These are phyloP conservation scores for Ennomos quercinarius DNA, from an alignment of 2,888 invertebrate species.

Conservation along the genomic window DNA sequence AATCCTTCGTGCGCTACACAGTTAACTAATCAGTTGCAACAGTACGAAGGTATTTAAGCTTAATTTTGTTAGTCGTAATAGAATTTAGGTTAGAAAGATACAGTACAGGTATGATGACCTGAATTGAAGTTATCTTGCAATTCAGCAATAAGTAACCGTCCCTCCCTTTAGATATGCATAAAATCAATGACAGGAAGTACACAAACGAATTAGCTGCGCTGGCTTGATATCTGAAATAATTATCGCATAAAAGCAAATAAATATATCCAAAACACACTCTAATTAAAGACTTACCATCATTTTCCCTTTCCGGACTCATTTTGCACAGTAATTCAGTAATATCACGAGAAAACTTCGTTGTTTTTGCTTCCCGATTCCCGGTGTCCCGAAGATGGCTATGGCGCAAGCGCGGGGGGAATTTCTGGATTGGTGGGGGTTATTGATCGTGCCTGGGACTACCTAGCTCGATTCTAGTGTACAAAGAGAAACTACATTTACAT, in stretches of 20 bases:
- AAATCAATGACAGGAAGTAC: too few relatives aligned
- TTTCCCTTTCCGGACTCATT: constrained; percentile 69
- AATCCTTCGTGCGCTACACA: too few relatives aligned
- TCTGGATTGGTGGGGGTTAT: constrained; percentile 62
- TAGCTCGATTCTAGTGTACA: constrained; percentile 29
- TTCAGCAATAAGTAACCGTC: too few relatives aligned
- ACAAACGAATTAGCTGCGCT: too few relatives aligned
- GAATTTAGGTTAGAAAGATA: too few relatives aligned
- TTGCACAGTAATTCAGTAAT: constrained; percentile 42
- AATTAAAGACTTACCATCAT: constrained; percentile 60
- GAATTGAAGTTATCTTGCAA: too few relatives aligned
- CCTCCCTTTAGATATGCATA: too few relatives aligned
- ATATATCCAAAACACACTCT: neutral
- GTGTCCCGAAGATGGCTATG: constrained; percentile 48
- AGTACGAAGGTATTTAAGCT: too few relatives aligned
- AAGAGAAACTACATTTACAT: neutral
- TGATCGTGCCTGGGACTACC: constrained; percentile 65
- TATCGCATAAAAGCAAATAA: constrained; percentile 1
- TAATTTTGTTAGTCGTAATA: too few relatives aligned
- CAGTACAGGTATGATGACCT: too few relatives aligned
- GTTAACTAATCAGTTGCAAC: too few relatives aligned
- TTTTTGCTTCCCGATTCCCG: constrained; percentile 52
- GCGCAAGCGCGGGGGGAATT: constrained; percentile 51
- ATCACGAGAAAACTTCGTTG: constrained; percentile 45
- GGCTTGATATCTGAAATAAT: neutral